These are phyloP conservation scores for Himalopsyche tibetana DNA, from an alignment of 2,888 invertebrate genomes.

Conservation along the genomic window DNA sequence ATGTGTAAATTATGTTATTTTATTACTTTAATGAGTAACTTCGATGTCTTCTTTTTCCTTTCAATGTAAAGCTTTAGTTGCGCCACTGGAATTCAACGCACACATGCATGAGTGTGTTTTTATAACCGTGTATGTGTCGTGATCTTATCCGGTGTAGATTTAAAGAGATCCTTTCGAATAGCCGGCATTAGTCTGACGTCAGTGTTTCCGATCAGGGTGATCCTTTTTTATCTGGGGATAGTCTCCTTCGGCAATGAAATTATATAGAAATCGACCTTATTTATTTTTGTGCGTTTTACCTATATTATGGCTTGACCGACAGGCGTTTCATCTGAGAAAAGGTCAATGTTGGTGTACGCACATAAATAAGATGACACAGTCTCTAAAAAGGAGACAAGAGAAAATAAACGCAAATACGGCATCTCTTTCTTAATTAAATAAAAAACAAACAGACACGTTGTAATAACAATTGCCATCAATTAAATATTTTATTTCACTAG, in stretches of 20 bases:
- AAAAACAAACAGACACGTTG: too few relatives aligned
- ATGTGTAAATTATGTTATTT: too few relatives aligned
- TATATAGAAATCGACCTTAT: slow-evolving; percentile 30
- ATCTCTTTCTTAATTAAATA: neutral
- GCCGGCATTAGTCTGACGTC: slow-evolving; percentile 36
- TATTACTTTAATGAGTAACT: too few relatives aligned
- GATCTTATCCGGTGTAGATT: slow-evolving; percentile 45
- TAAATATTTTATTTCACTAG: too few relatives aligned
- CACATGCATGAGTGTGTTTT: neutral
- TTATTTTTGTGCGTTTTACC: slow-evolving; percentile 20
- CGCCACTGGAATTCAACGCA: neutral
- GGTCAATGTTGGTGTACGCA: slow-evolving; percentile 2
- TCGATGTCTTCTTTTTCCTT: neutral
- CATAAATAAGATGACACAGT: neutral
- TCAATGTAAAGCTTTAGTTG: neutral
- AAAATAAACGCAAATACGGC: neutral
- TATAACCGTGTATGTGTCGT: slow-evolving; percentile 23
- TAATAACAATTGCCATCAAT: too few relatives aligned
- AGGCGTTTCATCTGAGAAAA: slow-evolving; percentile 4
- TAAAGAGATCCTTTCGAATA: slow-evolving; percentile 23
- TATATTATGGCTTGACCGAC: slow-evolving; percentile 31
- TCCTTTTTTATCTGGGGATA: slow-evolving; percentile 23
- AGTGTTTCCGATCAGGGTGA: slow-evolving; percentile 26
- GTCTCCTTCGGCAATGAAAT: slow-evolving; percentile 26
- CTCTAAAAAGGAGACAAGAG: neutral